phyloP scores from a whole-genome alignment of 2,113 vertebrate species.

The Ctenodactylus gundi region DNA sequence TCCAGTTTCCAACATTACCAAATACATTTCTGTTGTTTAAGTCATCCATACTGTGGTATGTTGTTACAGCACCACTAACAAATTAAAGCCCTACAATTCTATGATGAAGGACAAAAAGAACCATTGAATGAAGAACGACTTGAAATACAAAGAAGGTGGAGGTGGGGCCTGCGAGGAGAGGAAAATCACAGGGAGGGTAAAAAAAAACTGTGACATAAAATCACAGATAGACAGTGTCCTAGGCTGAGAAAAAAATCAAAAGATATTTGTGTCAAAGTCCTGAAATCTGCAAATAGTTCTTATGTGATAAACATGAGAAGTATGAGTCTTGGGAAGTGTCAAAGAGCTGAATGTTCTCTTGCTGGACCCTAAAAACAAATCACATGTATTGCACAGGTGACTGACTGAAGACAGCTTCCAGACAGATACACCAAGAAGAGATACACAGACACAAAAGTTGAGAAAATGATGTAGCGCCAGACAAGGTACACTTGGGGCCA shows the following conservation, averaged over 20 bases:
- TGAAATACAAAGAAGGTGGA: not conserved
- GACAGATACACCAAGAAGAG: not conserved
- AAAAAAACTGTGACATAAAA: not conserved
- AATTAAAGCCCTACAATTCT: not conserved
- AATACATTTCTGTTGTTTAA: slow-evolving; percentile 9
- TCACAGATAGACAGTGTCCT: not conserved
- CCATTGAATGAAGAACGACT: not conserved
- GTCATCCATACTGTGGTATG: not conserved
- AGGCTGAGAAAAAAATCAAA: not conserved
- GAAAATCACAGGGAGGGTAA: not conserved
- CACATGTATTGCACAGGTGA: not conserved
- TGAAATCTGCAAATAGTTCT: not conserved
- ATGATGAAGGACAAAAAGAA: not conserved
- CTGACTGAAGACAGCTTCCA: not conserved
- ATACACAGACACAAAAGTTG: not conserved
- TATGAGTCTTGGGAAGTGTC: not conserved
- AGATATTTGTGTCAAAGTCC: not conserved
- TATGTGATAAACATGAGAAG: not conserved
- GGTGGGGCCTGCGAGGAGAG: not conserved
- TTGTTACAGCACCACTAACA: not conserved
- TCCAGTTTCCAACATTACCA: not conserved
- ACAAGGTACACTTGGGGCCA: not conserved
- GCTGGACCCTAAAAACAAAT: not conserved
- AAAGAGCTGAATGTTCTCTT: not conserved
- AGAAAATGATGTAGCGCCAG: not conserved